These are phyloP conservation scores for Haliaeetus albicilla DNA, from an alignment of 2,797 vertebrate species.

Conservation along the genomic window DNA sequence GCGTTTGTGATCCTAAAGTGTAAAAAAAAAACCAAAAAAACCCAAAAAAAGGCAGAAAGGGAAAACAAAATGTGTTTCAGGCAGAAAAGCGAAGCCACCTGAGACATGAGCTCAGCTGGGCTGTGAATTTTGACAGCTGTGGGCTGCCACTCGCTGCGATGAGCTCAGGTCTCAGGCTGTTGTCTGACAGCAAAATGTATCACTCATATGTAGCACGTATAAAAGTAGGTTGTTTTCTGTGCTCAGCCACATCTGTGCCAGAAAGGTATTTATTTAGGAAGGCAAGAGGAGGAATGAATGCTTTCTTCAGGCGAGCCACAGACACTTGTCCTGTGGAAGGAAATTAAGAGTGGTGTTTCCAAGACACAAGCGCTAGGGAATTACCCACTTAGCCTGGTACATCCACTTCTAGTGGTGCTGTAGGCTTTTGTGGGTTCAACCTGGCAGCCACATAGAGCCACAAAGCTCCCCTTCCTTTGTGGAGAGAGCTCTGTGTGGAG, in stretches of 20 bases:
- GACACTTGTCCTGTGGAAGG: neutral
- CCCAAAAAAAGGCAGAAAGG: neutral
- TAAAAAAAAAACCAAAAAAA: neutral
- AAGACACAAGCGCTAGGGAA: neutral
- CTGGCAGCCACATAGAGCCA: neutral
- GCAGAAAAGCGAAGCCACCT: neutral
- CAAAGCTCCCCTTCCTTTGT: neutral
- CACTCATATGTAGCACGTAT: neutral
- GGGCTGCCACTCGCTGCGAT: neutral
- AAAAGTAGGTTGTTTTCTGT: neutral
- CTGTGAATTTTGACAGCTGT: neutral
- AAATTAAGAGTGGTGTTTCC: neutral
- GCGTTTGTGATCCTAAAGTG: neutral
- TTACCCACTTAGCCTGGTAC: neutral
- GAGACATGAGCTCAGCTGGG: neutral
- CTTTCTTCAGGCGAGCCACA: neutral
- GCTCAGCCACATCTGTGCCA: neutral
- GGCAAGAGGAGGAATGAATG: neutral
- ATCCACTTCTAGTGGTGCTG: neutral
- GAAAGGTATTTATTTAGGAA: neutral
- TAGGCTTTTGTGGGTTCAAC: neutral
- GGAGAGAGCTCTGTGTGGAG: accelerated
- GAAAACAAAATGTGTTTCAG: neutral
- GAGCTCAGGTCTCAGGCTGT: neutral
- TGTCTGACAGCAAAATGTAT: neutral